Evolutionary conservation across 2,797 vertebrate genomes (phyloP).

Genomic region (Lagorchestes hirsutus): DNA sequence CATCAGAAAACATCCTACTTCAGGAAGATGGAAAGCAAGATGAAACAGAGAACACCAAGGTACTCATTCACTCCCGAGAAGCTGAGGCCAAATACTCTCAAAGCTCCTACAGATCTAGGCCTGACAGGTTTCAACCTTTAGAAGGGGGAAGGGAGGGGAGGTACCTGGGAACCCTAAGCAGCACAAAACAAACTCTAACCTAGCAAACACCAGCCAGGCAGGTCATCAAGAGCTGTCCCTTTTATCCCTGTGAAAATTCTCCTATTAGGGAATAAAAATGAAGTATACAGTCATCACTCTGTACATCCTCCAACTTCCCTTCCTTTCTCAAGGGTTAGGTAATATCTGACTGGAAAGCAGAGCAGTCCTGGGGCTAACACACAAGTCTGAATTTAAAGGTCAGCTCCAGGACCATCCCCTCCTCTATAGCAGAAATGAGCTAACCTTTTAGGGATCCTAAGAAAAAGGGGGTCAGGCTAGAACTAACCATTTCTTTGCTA

Average conservation of each 20-base stretch:
- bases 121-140: background rate
- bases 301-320: background rate
- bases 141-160: background rate
- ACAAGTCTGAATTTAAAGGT: background rate
- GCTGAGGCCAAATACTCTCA: background rate
- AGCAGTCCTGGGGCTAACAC: background rate
- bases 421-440: background rate
- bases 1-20: background rate
- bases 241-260: background rate
- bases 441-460: background rate
- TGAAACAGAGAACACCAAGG: background rate
- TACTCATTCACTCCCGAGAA: accelerated
- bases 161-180: background rate
- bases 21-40: too few species aligned
- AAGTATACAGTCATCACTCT: background rate
- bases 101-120: background rate
- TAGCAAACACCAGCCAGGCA: background rate
- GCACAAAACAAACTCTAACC: background rate
- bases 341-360: background rate
- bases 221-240: background rate
- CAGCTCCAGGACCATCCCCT: background rate
- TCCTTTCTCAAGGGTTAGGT: background rate
- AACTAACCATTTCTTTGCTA: background rate
- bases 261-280: background rate
- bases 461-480: background rate